These are phyloP conservation scores for Arizona elegans DNA, from an alignment of 2,113 vertebrate genomes.

Conservation along the genomic window DNA sequence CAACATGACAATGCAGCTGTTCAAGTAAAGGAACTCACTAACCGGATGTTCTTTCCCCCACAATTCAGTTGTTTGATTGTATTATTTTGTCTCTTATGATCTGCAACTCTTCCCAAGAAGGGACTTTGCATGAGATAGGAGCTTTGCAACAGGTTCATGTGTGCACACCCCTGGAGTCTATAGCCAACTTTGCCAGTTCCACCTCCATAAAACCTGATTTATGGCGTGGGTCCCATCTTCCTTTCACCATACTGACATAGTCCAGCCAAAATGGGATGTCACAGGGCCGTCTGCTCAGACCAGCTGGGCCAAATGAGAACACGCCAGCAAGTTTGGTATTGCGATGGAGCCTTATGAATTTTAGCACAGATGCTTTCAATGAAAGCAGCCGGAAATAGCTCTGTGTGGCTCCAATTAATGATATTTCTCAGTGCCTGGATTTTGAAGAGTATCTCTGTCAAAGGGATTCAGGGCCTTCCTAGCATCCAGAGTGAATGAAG, in stretches of 20 bases:
- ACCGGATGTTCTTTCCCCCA: no score
- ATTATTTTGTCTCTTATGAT: background rate
- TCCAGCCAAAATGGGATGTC: background rate
- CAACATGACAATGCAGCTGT: background rate
- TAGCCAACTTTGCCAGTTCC: background rate
- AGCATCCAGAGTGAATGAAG: no score
- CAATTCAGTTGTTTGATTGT: background rate
- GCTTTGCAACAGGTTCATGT: background rate
- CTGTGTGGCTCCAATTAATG: background rate
- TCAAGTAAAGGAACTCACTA: background rate
- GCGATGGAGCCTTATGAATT: background rate
- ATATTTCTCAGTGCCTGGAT: background rate
- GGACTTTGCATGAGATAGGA: background rate
- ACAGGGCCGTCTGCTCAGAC: slow-evolving; percentile 13
- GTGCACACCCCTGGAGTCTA: background rate
- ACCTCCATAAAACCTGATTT: background rate
- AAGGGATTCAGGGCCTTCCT: background rate
- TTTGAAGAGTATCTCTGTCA: background rate
- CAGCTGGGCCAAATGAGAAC: slow-evolving; percentile 7
- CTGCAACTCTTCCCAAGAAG: background rate
- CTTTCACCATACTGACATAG: background rate
- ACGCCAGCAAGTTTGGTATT: background rate
- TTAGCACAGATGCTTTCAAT: background rate
- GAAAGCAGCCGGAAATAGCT: background rate
- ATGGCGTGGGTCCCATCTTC: slow-evolving; percentile 8